Conservation (phyloP, 2,888 invertebrate genomes). For the Torymus texanus region DNA sequence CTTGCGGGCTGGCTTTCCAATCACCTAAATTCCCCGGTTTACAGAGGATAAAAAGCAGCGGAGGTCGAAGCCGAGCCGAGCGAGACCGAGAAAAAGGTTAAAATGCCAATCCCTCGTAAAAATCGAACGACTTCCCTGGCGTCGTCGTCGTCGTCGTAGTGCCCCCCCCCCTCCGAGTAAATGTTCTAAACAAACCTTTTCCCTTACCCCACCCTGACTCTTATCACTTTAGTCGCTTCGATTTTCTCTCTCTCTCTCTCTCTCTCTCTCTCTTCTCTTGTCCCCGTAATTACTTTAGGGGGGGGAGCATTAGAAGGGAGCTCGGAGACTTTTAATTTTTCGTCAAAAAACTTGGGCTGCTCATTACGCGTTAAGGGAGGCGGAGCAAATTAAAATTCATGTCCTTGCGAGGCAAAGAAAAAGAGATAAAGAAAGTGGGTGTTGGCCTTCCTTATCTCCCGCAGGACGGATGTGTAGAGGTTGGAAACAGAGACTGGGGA, state of each 20-base stretch:
- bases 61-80: neutral
- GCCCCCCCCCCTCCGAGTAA: neutral
- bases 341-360: conserved; percentile 70
- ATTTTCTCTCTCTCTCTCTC: conserved; percentile 19
- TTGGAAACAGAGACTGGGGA: conserved; percentile 11
- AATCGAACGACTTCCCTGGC: conserved; percentile 4
- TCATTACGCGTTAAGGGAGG: conserved; percentile 63
- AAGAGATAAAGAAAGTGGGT: neutral
- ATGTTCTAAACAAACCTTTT: conserved; percentile 32
- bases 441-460: conserved; percentile 10
- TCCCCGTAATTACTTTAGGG: conserved; percentile 65
- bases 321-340: conserved; percentile 70
- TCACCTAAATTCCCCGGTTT: neutral
- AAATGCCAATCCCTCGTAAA: conserved; percentile 18
- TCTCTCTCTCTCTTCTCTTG: neutral
- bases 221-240: conserved; percentile 30
- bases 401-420: conserved; percentile 47
- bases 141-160: no score
- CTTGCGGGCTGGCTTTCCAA: no score
- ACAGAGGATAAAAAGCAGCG: neutral
- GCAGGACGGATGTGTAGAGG: neutral
- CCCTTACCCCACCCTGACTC: neutral
- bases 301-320: conserved; percentile 56
- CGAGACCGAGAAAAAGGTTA: neutral
- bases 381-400: conserved; percentile 71